Evolutionary conservation across 2,888 invertebrate species (phyloP).

Genomic region (Dynastes maya): DNA sequence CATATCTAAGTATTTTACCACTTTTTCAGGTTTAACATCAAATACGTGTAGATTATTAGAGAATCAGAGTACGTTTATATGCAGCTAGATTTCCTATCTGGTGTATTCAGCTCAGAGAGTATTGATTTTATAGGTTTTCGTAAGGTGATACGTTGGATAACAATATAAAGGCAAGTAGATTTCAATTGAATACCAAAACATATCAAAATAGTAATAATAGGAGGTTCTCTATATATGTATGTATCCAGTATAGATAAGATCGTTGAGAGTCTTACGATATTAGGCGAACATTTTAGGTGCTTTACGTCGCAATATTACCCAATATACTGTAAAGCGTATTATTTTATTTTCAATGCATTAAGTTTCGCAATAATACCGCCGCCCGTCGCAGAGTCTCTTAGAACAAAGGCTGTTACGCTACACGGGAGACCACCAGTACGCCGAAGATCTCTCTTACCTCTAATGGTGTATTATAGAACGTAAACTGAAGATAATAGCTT

Average conservation of each 20-base stretch:
- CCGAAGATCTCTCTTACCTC: conserved; percentile 1
- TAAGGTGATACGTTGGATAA: too few relatives aligned
- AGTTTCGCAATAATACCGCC: conserved; percentile 6
- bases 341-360: conserved; percentile 40
- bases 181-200: not conserved
- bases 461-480: conserved; percentile 25
- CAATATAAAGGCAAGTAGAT: not conserved
- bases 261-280: not conserved
- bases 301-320: not conserved
- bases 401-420: conserved; percentile 23
- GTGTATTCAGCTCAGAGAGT: too few relatives aligned
- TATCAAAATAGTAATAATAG: not conserved
- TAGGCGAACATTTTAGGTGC: not conserved
- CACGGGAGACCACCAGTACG: not conserved
- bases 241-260: not conserved
- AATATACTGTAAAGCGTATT: not conserved
- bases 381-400: not conserved
- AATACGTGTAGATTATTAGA: too few relatives aligned
- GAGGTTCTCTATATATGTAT: not conserved
- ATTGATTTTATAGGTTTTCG: too few relatives aligned
- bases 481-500: conserved; percentile 31
- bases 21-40: too few relatives aligned
- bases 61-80: too few relatives aligned
- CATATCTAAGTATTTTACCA: too few relatives aligned
- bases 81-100: too few relatives aligned